A percentile compares a stretch with the other conserved stretches of the same genome.
Conservation (phyloP, 2,797 vertebrate species). For the Helostoma temminkii region DNA sequence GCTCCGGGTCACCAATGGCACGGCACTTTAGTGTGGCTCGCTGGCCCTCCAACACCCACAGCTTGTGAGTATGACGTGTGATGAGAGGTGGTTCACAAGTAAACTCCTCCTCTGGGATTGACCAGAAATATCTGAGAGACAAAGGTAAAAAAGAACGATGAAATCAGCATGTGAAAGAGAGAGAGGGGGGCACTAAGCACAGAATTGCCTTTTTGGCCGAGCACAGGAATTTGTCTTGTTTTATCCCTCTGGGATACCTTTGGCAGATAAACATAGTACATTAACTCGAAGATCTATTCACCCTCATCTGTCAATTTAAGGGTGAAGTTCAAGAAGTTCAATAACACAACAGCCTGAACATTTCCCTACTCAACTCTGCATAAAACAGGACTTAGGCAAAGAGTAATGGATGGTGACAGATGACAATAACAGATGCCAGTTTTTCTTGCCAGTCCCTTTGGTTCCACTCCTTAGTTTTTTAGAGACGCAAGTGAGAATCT, state of each 20-base stretch:
- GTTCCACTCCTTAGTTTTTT: constrained; percentile 31
- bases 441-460: constrained; percentile 42
- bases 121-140: constrained; percentile 90
- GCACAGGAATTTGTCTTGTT: constrained; percentile 13
- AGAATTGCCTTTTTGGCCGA: constrained; percentile 3
- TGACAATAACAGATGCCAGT: constrained; percentile 58
- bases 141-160: constrained; percentile 1
- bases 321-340: constrained; percentile 30
- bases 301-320: constrained; percentile 28
- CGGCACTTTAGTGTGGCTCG: constrained; percentile 90
- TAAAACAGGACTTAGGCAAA: constrained; percentile 31
- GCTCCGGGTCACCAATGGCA: constrained; percentile 91
- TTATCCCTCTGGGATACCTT: constrained; percentile 1
- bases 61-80: constrained; percentile 91
- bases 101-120: constrained; percentile 93
- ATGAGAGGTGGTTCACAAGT: constrained; percentile 94
- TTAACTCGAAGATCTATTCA: constrained; percentile 42
- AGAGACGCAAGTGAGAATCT: not conserved
- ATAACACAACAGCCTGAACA: constrained; percentile 5
- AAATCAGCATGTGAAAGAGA: not conserved
- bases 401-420: constrained; percentile 57
- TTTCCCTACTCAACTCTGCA: constrained; percentile 12
- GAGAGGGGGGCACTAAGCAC: no score
- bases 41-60: constrained; percentile 94
- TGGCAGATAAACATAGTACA: constrained; percentile 31